These are phyloP conservation scores for Epinotia brunnichana DNA, from an alignment of 2,888 invertebrate species.

Conservation along the genomic window DNA sequence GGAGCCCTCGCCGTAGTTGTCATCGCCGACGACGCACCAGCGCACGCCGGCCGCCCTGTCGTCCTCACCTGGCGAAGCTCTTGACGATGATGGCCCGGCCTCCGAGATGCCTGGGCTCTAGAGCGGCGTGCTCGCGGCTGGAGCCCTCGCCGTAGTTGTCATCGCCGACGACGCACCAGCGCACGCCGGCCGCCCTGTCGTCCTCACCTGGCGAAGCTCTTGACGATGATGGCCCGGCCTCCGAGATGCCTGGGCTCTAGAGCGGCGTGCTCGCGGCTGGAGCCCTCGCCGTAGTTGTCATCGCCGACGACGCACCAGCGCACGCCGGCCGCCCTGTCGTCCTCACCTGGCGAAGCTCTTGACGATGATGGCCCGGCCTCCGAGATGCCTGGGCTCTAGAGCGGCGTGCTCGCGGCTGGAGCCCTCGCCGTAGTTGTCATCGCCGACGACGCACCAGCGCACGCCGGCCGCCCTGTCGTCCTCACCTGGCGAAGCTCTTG, in stretches of 20 bases:
- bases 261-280: slow-evolving; percentile 96
- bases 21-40: too few relatives aligned
- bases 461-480: too few relatives aligned
- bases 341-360: slow-evolving; percentile 93
- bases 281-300: too few relatives aligned
- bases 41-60: too few relatives aligned
- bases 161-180: too few relatives aligned
- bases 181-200: too few relatives aligned
- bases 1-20: too few relatives aligned
- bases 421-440: slow-evolving; percentile 95
- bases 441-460: slow-evolving; percentile 97
- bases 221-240: slow-evolving; percentile 98
- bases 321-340: too few relatives aligned
- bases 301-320: too few relatives aligned
- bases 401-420: slow-evolving; percentile 99
- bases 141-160: too few relatives aligned
- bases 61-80: slow-evolving; percentile 91
- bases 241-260: slow-evolving; percentile 97
- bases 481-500: slow-evolving; percentile 93
- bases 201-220: slow-evolving; percentile 93
- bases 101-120: slow-evolving; percentile 97
- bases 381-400: slow-evolving; percentile 97
- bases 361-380: slow-evolving; percentile 98
- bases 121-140: slow-evolving; percentile 95
- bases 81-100: slow-evolving; percentile 99